These are phyloP conservation scores for Xiphophorus birchmanni DNA, from an alignment of 2,797 vertebrate species.

Conservation along the genomic window DNA sequence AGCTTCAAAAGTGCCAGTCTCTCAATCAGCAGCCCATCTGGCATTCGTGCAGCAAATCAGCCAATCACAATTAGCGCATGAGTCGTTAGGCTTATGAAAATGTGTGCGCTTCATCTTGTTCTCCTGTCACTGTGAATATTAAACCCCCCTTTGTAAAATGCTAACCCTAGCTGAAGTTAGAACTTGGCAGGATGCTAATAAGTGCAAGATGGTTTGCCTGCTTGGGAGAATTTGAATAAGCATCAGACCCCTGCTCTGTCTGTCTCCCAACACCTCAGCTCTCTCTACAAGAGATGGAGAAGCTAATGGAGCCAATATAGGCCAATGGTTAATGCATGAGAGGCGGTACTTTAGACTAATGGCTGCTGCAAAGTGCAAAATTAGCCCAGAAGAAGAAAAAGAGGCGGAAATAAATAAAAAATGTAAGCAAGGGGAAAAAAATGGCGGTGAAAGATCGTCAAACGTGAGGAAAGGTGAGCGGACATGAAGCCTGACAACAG, in stretches of 20 bases:
- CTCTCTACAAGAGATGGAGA: conserved; percentile 39
- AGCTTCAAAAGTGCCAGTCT: conserved; percentile 44
- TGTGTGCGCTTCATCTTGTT: conserved; percentile 48
- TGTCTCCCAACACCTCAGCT: conserved; percentile 46
- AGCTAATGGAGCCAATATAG: conserved; percentile 61
- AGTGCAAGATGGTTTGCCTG: conserved; percentile 29
- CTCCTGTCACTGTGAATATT: conserved; percentile 27
- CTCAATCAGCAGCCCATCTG: conserved; percentile 51
- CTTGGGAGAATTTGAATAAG: conserved; percentile 27
- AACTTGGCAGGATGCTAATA: conserved; percentile 29
- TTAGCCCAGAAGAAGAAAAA: conserved; percentile 41
- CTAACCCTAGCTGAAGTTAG: conserved; percentile 27
- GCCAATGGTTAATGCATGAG: conserved; percentile 71
- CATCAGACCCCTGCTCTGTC: conserved; percentile 22
- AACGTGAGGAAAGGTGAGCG: conserved; percentile 9
- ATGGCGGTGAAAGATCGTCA: conserved; percentile 18
- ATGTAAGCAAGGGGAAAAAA: not conserved
- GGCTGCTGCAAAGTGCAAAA: conserved; percentile 57
- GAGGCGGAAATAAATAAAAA: conserved; percentile 35
- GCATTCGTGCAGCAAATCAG: conserved; percentile 40
- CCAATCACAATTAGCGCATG: conserved; percentile 57
- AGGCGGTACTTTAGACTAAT: conserved; percentile 63
- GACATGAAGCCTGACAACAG: conserved; percentile 2
- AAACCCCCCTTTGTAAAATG: conserved; percentile 16
- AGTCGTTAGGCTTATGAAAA: conserved; percentile 40